Base-by-base conservation (phyloP, 2,113 vertebrate species). In the Proterorhinus semilunaris region DNA sequence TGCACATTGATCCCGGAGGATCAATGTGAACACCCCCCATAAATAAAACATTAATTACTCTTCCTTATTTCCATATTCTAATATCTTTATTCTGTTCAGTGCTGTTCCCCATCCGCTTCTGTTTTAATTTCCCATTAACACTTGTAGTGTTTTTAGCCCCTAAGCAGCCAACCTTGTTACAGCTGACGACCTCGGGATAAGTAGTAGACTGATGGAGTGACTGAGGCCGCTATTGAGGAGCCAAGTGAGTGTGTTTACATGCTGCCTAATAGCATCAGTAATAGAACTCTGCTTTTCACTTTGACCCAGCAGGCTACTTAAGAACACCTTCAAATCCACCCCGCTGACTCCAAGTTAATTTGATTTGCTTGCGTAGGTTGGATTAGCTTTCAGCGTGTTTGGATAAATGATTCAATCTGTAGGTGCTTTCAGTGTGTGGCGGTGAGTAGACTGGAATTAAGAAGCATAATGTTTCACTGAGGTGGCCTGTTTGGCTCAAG, bases 241-340 rank as follows among this genome's bases (percentile, higher is more conserved):
- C 68, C 61, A 54, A 49, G 68, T 10, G 52, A 72, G 74, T 59
- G 66, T 88, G 77, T 86, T 89, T 85, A 83, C 79, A 76, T 70
- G 70, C 50, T 58, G 55, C 67, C 69, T 78, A 82, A 81, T 79
- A 69, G 82, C 83, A 81, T 85, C 84, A 76, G 72, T 68, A 74
- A 76, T 48, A 81, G 62, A 74, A 65, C 73, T 75, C 54, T 58
- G 21, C 27, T 74, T 80, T 82, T 83, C 74, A 69, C 68, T 79
- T 75, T 69, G 72, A 72, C 74, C 72, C 73, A 74, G 74, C 77
- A 74, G 77, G 51, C 65, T 67, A 81, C 76, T 45, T 71, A 78
- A 74, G 82, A 87, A 86, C 83, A 82, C 74, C 81, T 76, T 75
- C 54, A 46, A 65, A 80, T 67, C 44, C 45, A 81, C 77, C 77